Evolutionary conservation across 2,113 vertebrate species (phyloP).

Genomic region (Lipophrys pholis): DNA sequence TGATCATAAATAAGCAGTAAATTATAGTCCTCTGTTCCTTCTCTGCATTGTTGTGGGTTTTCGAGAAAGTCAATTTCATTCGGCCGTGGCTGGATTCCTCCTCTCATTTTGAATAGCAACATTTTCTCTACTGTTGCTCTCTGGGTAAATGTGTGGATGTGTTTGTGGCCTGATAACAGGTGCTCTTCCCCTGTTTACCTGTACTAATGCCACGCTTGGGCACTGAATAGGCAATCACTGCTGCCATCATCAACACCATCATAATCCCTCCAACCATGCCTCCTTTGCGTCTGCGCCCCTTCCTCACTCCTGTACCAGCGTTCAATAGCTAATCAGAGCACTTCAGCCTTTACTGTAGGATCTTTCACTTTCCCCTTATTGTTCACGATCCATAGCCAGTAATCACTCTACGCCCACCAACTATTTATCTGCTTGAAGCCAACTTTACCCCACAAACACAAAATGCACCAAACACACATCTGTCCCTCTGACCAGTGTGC

Average conservation of each 20-base stretch:
- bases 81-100: too few relatives aligned
- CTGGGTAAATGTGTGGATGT: not conserved
- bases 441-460: not conserved
- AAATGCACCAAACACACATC: not conserved
- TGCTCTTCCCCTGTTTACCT: not conserved
- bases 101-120: too few relatives aligned
- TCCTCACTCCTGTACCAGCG: slow-evolving; percentile 3
- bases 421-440: not conserved
- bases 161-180: slow-evolving; percentile 4
- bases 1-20: too few relatives aligned
- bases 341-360: not conserved
- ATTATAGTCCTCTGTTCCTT: too few relatives aligned
- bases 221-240: slow-evolving; percentile 46
- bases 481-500: not conserved
- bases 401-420: not conserved
- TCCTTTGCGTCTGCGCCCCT: slow-evolving; percentile 38
- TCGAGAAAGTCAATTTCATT: too few relatives aligned
- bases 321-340: slow-evolving; percentile 50
- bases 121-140: not conserved
- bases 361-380: slow-evolving; percentile 4
- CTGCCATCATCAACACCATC: not conserved
- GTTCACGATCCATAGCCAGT: slow-evolving; percentile 16
- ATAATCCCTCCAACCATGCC: not conserved
- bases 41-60: too few relatives aligned
- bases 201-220: slow-evolving; percentile 12